phyloP scores from a whole-genome alignment of 2,888 invertebrate genomes.

The Tetranychus piercei region DNA sequence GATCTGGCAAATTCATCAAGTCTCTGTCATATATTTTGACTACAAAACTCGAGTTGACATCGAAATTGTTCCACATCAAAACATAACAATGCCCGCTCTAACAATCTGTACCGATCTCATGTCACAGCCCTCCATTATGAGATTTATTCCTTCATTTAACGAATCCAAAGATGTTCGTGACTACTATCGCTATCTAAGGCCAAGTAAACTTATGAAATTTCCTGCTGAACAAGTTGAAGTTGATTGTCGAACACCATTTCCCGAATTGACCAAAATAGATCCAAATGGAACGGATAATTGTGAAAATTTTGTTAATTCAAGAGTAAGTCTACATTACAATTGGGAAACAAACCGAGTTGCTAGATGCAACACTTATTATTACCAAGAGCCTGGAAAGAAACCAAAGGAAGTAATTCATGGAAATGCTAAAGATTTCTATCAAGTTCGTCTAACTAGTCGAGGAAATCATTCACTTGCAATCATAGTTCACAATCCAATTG shows the following conservation, averaged over 20 bases:
- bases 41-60: background rate
- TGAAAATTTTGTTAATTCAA: background rate
- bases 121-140: background rate
- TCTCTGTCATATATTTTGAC: background rate
- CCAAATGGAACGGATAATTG: background rate
- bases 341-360: background rate
- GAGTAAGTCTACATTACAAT: background rate
- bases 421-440: slow-evolving; percentile 9
- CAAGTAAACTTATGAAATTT: background rate
- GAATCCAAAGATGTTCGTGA: background rate
- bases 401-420: background rate
- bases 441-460: background rate
- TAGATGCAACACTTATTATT: background rate
- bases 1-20: background rate
- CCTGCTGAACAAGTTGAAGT: background rate
- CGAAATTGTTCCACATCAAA: background rate
- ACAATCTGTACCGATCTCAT: background rate
- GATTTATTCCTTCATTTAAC: background rate
- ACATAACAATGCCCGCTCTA: background rate
- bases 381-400: background rate
- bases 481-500: background rate
- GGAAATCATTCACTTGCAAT: background rate
- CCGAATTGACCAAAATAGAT: background rate
- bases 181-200: background rate
- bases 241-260: background rate